Evolutionary conservation across 2,888 invertebrate genomes (phyloP).

Genomic region (Xestia xanthographa): DNA sequence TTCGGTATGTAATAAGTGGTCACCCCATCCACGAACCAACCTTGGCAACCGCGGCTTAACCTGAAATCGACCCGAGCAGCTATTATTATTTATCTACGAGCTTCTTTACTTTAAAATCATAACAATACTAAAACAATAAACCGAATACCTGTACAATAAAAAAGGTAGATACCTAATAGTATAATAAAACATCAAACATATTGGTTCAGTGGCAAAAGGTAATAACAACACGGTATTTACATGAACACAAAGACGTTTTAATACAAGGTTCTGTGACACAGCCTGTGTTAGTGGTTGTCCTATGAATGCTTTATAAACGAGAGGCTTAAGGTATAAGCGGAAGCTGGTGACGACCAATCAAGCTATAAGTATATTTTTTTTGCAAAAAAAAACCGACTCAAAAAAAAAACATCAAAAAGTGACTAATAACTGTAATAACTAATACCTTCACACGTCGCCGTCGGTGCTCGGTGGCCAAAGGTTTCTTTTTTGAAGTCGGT

Average conservation of each 20-base stretch:
- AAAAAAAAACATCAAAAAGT: too few species aligned
- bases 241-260: conserved; percentile 71
- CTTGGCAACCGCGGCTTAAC: background rate
- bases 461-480: too few species aligned
- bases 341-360: background rate
- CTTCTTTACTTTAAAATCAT: background rate
- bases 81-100: background rate
- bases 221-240: conserved; percentile 59
- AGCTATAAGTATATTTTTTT: too few species aligned
- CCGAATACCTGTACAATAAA: background rate
- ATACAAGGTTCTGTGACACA: conserved; percentile 75
- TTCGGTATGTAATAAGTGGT: background rate
- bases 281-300: conserved; percentile 72
- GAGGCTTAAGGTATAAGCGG: background rate
- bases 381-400: too few species aligned
- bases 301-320: conserved; percentile 79
- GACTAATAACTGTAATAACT: too few species aligned
- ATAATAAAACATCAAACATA: conserved; percentile 41
- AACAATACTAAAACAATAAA: background rate
- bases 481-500: too few species aligned
- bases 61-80: too few species aligned
- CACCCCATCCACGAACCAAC: background rate
- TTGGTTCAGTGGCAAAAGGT: conserved; percentile 17
- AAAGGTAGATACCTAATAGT: background rate
- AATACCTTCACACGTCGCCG: too few species aligned